These are phyloP conservation scores for Drosophila gunungcola DNA, from an alignment of 1,140 invertebrate genomes.

Conservation along the genomic window DNA sequence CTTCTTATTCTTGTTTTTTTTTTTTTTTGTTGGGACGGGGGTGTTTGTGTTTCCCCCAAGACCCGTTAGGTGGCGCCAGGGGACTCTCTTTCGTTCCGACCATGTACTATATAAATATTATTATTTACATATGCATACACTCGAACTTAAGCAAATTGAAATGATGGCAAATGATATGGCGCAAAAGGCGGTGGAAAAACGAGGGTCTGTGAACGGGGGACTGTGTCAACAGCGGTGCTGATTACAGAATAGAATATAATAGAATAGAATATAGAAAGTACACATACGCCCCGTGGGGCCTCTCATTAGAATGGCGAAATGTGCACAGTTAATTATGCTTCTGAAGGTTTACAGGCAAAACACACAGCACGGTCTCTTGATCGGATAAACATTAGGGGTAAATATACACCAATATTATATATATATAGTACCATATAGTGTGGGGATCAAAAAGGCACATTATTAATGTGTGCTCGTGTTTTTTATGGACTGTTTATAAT, in stretches of 20 bases:
- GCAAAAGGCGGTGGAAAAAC: not conserved
- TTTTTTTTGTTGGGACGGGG: too few species aligned
- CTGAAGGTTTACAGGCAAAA: conserved; percentile 16
- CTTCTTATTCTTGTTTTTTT: not conserved
- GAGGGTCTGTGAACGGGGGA: not conserved
- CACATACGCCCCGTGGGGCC: conserved; percentile 32
- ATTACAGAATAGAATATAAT: conserved; percentile 37
- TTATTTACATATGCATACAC: conserved; percentile 9
- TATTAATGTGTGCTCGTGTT: conserved; percentile 77
- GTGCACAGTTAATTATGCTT: conserved; percentile 69
- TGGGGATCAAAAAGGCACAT: conserved; percentile 30
- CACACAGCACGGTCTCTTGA: conserved; percentile 31
- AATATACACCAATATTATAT: not conserved
- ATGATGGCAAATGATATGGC: conserved; percentile 40
- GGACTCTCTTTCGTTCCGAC: not conserved
- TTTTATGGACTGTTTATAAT: conserved; percentile 69
- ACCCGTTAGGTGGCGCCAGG: not conserved
- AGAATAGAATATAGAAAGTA: conserved; percentile 16
- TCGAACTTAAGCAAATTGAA: conserved; percentile 34
- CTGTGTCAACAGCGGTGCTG: conserved; percentile 39
- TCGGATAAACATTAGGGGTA: conserved; percentile 32
- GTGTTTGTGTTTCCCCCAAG: not conserved
- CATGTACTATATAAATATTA: conserved; percentile 4
- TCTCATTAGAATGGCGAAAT: conserved; percentile 38
- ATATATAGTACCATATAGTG: too few species aligned